Percentiles rank a stretch among this genome's conserved stretches.
Evolutionary conservation across 1,140 invertebrate genomes (phyloP).

Genomic region (Saccostrea glomerata): DNA sequence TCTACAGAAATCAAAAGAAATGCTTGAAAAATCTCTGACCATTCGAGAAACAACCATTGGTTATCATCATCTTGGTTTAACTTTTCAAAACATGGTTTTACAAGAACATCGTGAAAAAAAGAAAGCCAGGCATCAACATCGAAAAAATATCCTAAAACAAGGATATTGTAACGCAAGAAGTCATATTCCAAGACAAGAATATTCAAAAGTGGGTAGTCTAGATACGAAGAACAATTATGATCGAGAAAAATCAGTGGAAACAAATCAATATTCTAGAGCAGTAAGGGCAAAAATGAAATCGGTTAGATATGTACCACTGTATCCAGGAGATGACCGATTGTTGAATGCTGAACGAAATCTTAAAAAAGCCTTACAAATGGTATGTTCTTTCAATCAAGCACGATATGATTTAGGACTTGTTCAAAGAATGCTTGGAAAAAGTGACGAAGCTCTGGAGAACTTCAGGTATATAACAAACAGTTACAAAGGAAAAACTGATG

Average conservation of each 20-base stretch:
- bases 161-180: no score
- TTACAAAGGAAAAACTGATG: not conserved
- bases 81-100: constrained; percentile 6
- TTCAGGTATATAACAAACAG: not conserved
- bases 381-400: not conserved
- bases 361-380: not conserved
- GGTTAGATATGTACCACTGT: not conserved
- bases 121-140: not conserved
- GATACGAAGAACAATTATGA: not conserved
- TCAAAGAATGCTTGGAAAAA: constrained; percentile 1
- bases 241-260: not conserved
- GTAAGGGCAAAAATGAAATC: not conserved
- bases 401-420: not conserved
- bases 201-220: not conserved
- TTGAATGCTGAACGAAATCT: not conserved
- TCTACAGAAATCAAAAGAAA: not conserved
- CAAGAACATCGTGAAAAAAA: not conserved
- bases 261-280: not conserved
- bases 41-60: not conserved
- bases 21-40: not conserved
- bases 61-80: not conserved
- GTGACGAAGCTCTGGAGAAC: not conserved
- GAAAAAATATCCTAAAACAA: not conserved
- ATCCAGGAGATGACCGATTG: not conserved
- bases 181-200: not conserved